Percentiles rank a stretch among this genome's conserved stretches.
Conservation (phyloP, 2,113 vertebrate species). For the Madoqua kirkii region DNA sequence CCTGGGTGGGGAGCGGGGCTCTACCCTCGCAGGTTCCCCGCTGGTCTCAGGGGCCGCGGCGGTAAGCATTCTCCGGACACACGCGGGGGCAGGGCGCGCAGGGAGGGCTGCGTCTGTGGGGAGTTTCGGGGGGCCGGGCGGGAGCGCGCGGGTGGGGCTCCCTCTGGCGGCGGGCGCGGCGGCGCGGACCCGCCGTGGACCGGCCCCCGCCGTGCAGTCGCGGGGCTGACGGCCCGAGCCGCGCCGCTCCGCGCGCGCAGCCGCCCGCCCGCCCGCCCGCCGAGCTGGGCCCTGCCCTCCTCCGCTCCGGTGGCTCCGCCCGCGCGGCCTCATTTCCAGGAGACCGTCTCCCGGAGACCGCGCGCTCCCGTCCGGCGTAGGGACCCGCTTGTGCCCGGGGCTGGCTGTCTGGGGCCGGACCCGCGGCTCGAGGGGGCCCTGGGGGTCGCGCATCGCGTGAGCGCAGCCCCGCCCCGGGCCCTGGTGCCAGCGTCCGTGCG, state of each 20-base stretch:
- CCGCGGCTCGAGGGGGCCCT: not conserved
- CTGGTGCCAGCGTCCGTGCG: not conserved
- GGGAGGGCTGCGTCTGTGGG: not conserved
- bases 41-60: not conserved
- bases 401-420: not conserved
- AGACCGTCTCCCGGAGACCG: slow-evolving; percentile 63
- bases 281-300: not conserved
- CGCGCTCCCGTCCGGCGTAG: not conserved
- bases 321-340: slow-evolving; percentile 67
- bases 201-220: not conserved
- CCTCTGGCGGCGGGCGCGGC: slow-evolving; percentile 36
- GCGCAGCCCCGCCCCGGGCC: not conserved
- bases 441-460: not conserved
- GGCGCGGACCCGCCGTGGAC: not conserved
- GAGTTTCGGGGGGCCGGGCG: not conserved
- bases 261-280: not conserved
- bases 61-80: not conserved
- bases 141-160: not conserved
- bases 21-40: not conserved
- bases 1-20: not conserved
- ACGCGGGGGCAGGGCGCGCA: too few species aligned
- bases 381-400: slow-evolving; percentile 49
- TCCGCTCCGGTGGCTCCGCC: slow-evolving; percentile 43
- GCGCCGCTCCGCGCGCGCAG: not conserved
- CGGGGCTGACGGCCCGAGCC: not conserved